Conservation (phyloP, 2,797 vertebrate genomes). For the Hydrophis major region DNA sequence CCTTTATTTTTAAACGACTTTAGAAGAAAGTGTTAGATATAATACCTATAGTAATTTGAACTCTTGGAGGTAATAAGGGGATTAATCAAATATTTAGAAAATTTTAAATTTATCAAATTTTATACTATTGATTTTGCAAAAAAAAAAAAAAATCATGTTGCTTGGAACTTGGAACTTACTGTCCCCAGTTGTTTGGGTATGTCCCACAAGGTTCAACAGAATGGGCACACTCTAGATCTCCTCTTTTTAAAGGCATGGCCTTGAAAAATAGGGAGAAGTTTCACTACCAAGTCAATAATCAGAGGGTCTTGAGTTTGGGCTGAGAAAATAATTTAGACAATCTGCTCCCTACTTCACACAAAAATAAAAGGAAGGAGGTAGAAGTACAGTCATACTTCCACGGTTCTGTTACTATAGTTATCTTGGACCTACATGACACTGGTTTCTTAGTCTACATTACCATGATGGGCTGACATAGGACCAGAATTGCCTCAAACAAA, state of each 20-base stretch:
- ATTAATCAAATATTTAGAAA: neutral
- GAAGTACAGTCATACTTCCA: neutral
- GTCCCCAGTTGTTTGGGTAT: neutral
- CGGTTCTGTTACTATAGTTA: neutral
- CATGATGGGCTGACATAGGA: neutral
- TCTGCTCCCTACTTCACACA: neutral
- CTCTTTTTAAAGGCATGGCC: neutral
- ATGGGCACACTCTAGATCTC: neutral
- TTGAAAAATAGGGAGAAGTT: neutral
- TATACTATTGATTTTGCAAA: neutral
- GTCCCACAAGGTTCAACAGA: neutral
- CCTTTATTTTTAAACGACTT: neutral
- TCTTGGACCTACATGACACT: neutral
- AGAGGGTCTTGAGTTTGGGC: neutral
- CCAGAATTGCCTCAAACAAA: neutral
- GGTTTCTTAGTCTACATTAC: neutral
- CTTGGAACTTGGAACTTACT: neutral
- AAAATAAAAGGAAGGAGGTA: neutral
- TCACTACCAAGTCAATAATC: neutral
- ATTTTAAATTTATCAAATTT: neutral
- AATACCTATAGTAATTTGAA: neutral
- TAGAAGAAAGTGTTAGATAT: neutral
- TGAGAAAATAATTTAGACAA: neutral
- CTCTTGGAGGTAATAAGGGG: neutral
- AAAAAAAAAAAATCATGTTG: neutral